These are phyloP conservation scores for Chaetogeoica ovagalla DNA, from an alignment of 2,888 invertebrate species.

Conservation along the genomic window DNA sequence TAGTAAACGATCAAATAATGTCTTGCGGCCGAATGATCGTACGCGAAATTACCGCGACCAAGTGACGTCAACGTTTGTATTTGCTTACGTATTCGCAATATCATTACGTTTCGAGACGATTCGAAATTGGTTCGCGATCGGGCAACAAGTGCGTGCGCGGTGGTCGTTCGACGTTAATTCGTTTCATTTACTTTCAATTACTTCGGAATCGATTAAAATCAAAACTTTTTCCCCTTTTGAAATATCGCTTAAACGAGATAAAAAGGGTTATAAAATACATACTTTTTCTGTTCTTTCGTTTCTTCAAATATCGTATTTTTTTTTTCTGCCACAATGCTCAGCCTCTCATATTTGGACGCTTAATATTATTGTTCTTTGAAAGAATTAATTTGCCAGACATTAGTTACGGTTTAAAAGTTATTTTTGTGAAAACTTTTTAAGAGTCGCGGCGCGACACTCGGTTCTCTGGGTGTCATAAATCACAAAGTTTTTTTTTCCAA, in stretches of 20 bases:
- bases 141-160: constrained; percentile 21
- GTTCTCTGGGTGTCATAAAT: constrained; percentile 43
- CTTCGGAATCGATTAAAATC: constrained; percentile 34
- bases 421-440: constrained; percentile 39
- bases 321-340: constrained; percentile 13
- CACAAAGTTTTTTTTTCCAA: constrained; percentile 45
- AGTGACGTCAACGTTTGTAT: too few relatives aligned
- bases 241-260: constrained; percentile 7
- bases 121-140: constrained; percentile 26
- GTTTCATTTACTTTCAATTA: constrained; percentile 38
- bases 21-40: too few relatives aligned
- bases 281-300: neutral
- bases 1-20: too few relatives aligned
- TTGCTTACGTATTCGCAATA: neutral
- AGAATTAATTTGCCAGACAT: constrained; percentile 52
- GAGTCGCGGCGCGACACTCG: constrained; percentile 48
- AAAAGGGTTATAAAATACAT: constrained; percentile 33
- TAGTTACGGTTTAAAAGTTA: constrained; percentile 52
- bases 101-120: neutral
- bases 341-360: constrained; percentile 11
- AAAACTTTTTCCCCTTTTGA: constrained; percentile 27
- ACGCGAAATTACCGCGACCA: too few relatives aligned
- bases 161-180: constrained; percentile 17
- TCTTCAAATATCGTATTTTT: constrained; percentile 42
- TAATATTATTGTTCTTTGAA: constrained; percentile 48